Conservation (phyloP, 1,140 invertebrate species). For the Wasmannia auropunctata region DNA sequence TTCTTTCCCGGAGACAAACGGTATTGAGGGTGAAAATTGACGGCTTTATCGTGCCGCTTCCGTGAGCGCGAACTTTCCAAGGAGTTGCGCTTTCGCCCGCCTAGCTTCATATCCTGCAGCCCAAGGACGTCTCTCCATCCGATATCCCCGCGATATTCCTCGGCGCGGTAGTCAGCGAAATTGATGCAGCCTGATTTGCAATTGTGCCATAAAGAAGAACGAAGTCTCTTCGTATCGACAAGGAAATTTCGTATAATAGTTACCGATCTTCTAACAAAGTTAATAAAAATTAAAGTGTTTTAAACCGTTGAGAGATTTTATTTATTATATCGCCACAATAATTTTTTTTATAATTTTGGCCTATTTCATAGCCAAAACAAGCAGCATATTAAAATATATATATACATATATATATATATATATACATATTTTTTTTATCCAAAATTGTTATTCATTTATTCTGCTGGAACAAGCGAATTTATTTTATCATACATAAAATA, state of each 20-base stretch:
- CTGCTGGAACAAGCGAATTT: background rate
- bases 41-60: conserved; percentile 81
- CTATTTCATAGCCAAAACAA: background rate
- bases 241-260: background rate
- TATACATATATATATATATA: conserved; percentile 1
- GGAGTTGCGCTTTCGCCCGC: conserved; percentile 65
- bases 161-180: background rate
- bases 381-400: background rate
- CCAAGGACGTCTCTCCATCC: background rate
- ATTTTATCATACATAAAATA: conserved; percentile 6
- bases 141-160: conserved; percentile 22
- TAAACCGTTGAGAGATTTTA: background rate
- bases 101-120: conserved; percentile 67
- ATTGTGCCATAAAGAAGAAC: background rate
- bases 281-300: background rate
- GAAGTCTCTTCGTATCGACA: background rate
- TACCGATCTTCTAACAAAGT: background rate
- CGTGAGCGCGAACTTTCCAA: conserved; percentile 67
- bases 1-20: conserved; percentile 81
- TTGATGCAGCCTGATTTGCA: background rate
- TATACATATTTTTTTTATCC: background rate
- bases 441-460: conserved; percentile 23
- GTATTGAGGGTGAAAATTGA: conserved; percentile 82
- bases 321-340: background rate
- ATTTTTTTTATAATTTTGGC: background rate